Conservation (phyloP, 1,140 invertebrate species). For the Conus ventricosus region DNA sequence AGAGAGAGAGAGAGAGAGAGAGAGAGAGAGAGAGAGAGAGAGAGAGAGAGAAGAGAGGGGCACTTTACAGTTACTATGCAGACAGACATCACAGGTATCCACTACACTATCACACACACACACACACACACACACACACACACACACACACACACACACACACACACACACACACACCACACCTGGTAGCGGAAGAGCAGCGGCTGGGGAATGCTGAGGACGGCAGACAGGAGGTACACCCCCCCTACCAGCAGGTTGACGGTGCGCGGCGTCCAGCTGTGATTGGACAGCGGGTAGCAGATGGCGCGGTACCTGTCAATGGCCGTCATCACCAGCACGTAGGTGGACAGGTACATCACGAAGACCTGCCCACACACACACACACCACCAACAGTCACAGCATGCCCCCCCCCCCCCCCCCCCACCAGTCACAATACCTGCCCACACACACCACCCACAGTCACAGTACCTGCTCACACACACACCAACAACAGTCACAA, state of each 20-base stretch:
- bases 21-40: too few species aligned
- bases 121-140: too few species aligned
- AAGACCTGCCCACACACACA: slow-evolving; percentile 30
- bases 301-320: slow-evolving; percentile 97
- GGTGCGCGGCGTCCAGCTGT: slow-evolving; percentile 59
- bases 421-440: too few species aligned
- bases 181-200: slow-evolving; percentile 75
- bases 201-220: slow-evolving; percentile 82
- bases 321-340: slow-evolving; percentile 94
- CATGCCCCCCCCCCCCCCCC: too few species aligned
- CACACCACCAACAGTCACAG: not conserved
- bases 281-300: slow-evolving; percentile 76
- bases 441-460: not conserved
- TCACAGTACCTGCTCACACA: not conserved
- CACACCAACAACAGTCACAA: too few species aligned
- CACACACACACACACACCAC: too few species aligned
- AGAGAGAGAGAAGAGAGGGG: too few species aligned
- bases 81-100: too few species aligned
- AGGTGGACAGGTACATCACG: slow-evolving; percentile 95
- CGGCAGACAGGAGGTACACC: slow-evolving; percentile 78
- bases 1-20: too few species aligned
- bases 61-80: too few species aligned
- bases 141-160: slow-evolving; percentile 21
- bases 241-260: slow-evolving; percentile 77
- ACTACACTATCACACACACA: too few species aligned